phyloP scores from a whole-genome alignment of 2,797 vertebrate species.

The Gymnodraco acuticeps region DNA sequence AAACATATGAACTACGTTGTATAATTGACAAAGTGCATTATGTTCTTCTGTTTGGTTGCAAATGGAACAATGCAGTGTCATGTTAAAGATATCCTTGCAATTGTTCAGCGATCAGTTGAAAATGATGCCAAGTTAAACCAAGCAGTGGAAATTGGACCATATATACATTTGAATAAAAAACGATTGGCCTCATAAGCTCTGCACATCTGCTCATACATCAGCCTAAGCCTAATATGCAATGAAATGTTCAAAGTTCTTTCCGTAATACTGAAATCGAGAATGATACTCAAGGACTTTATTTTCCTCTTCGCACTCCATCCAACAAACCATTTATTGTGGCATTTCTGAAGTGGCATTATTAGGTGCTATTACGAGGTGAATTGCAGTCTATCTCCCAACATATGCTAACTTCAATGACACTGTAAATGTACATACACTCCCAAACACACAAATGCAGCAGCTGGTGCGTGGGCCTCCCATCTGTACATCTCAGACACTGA shows the following conservation, averaged over 20 bases:
- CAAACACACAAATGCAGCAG: conserved; percentile 45
- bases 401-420: conserved; percentile 55
- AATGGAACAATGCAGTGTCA: too few relatives aligned
- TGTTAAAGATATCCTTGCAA: too few relatives aligned
- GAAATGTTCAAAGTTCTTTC: conserved; percentile 26
- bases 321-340: conserved; percentile 53
- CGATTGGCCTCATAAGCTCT: not conserved
- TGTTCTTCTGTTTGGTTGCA: too few relatives aligned
- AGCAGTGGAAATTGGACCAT: not conserved
- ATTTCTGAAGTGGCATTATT: conserved; percentile 73
- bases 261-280: conserved; percentile 49
- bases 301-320: conserved; percentile 60
- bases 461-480: conserved; percentile 60
- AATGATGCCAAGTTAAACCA: too few relatives aligned
- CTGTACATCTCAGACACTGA: conserved; percentile 75
- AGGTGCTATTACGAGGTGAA: conserved; percentile 65
- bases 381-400: conserved; percentile 60
- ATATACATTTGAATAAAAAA: conserved; percentile 9
- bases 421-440: conserved; percentile 32
- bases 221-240: not conserved
- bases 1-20: too few relatives aligned
- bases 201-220: conserved; percentile 12
- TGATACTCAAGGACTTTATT: conserved; percentile 50
- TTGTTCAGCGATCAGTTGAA: too few relatives aligned
- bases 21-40: too few relatives aligned